A percentile compares a stretch with the other conserved stretches of the same genome.
phyloP scores from a whole-genome alignment of 2,797 vertebrate genomes.

The Rhinogobio ventralis region DNA sequence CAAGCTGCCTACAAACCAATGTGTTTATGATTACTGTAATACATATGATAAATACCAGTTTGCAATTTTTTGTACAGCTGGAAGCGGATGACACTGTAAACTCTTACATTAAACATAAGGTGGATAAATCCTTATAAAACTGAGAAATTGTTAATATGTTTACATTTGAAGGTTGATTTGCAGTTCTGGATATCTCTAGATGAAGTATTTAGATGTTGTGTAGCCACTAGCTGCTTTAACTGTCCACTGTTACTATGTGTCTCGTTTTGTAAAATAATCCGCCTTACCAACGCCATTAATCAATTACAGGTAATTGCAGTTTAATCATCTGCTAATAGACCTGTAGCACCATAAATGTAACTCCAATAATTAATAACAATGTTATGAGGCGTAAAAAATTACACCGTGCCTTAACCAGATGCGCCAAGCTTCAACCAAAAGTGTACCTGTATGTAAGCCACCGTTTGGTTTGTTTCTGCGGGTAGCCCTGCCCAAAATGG shows the following conservation, averaged over 20 bases:
- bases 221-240: constrained; percentile 46
- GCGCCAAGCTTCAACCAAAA: neutral
- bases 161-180: neutral
- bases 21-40: no score
- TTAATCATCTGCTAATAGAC: constrained; percentile 43
- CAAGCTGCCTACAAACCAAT: no score
- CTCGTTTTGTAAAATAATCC: constrained; percentile 43
- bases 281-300: constrained; percentile 39
- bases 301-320: constrained; percentile 18
- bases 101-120: neutral
- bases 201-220: neutral
- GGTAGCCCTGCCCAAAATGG: neutral
- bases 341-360: constrained; percentile 48
- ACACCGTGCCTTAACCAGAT: constrained; percentile 9
- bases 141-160: neutral
- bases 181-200: neutral
- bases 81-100: neutral
- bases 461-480: neutral
- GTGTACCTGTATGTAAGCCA: neutral
- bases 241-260: constrained; percentile 35
- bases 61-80: neutral
- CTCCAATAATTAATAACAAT: constrained; percentile 33
- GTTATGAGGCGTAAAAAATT: constrained; percentile 13
- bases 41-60: no score
- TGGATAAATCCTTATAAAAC: neutral